Evolutionary conservation across 2,888 invertebrate genomes (phyloP), one percentile per base, ranked within the genome.

Genomic region (Muscina levida): DNA sequence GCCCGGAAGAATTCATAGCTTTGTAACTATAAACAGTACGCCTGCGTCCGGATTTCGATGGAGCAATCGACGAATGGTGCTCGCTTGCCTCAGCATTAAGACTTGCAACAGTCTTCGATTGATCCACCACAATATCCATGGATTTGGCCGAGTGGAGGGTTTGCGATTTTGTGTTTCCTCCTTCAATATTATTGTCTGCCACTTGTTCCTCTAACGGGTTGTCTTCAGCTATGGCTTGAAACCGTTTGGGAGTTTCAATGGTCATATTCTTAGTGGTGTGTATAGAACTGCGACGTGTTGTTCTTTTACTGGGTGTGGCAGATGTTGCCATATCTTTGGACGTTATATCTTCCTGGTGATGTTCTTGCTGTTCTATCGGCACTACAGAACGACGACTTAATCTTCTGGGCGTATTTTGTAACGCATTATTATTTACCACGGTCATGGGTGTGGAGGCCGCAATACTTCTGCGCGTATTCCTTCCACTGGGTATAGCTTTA

Each of bases 211-310:
- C 48, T 22, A 22, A 48, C 8, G 15, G 11, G 4, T n/a, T 22
- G 22, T 84, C 84, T 71, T 82, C 84, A 6, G 11, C 13, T 62
- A 84, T 83, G 59, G 82, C 15, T 44, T 73, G 48, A 19, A 67
- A 57, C 13, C 46, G 62, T 0, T 13, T 74, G 0, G 78, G 62
- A 22, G 68, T 72, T 42, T 67, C 15, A 65, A 44, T 3, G 53
- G 62, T 73, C 72, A 81, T 83, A 31, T 78, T 73, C 24, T 73
- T 65, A 13, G 67, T 17, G 11, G 78, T 53, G 42, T 84, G 79
- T 72, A 85, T 71, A 3, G 85, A 86, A 66, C 82, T 86, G 48
- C 86, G 84, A 26, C 87, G 85, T 22, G 84, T 83, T 26, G 77
- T 82, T n/a, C 65, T 72, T 59, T 19, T 77, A 6, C 46, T 72